Conservation (phyloP, 2,888 invertebrate species). For the Synergus itoensis region DNA sequence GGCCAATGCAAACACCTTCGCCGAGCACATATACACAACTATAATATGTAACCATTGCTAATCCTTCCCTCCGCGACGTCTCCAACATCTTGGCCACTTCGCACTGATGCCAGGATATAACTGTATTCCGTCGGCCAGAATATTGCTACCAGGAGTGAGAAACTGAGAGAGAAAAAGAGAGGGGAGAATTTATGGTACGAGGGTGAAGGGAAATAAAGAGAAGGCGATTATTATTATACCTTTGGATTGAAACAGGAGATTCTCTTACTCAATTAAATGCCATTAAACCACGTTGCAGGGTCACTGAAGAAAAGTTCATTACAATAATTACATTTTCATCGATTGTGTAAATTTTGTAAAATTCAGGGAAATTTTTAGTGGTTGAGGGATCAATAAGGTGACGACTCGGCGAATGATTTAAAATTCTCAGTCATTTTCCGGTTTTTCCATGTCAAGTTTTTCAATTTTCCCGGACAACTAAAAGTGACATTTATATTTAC, state of each 20-base stretch:
- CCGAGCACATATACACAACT: slow-evolving; percentile 51
- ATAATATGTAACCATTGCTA: slow-evolving; percentile 44
- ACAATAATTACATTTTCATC: not conserved
- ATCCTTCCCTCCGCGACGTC: slow-evolving; percentile 53
- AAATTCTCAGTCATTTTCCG: too few relatives aligned
- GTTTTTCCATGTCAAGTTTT: too few relatives aligned
- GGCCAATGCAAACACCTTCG: slow-evolving; percentile 69
- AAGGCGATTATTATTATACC: not conserved
- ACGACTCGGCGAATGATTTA: too few relatives aligned
- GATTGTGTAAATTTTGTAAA: too few relatives aligned
- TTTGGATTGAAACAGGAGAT: not conserved
- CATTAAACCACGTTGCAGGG: not conserved
- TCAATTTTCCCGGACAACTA: too few relatives aligned
- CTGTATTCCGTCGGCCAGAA: slow-evolving; percentile 47
- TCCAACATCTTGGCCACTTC: slow-evolving; percentile 43
- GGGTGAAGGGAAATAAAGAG: slow-evolving; percentile 12
- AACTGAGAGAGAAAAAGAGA: not conserved
- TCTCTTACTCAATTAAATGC: not conserved
- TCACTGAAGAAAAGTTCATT: not conserved
- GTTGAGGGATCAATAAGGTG: too few relatives aligned
- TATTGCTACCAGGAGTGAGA: slow-evolving; percentile 19
- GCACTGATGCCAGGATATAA: slow-evolving; percentile 38
- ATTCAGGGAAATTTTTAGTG: too few relatives aligned
- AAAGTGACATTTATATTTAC: too few relatives aligned
- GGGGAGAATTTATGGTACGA: slow-evolving; percentile 44